A percentile compares a stretch with the other conserved stretches of the same genome.
Conservation (phyloP, 64 coral and sea anemone species). For the Montipora capricornis region DNA sequence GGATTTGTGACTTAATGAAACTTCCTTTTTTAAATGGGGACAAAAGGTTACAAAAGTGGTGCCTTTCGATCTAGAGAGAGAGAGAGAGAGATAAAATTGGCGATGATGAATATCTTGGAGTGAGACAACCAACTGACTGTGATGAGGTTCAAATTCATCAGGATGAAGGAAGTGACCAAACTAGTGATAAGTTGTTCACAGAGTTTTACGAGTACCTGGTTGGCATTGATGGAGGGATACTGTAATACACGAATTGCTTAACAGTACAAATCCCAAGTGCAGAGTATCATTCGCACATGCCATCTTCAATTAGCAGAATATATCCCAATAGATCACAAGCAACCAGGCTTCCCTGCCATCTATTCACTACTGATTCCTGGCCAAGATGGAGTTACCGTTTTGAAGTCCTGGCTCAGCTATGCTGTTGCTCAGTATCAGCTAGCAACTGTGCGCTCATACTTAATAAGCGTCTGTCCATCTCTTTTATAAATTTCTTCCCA, state of each 20-base stretch:
- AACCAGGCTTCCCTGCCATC: neutral
- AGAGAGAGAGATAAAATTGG: neutral
- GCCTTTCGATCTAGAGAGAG: constrained; percentile 4
- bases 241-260: neutral
- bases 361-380: neutral
- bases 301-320: neutral
- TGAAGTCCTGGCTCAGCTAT: no score
- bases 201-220: no score
- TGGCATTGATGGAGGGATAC: constrained; percentile 39
- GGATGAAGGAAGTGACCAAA: no score
- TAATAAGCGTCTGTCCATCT: no score
- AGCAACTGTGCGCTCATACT: no score
- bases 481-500: constrained; percentile 32
- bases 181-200: no score
- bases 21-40: neutral
- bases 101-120: no score
- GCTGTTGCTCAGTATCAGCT: no score
- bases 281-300: neutral
- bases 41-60: constrained; percentile 24
- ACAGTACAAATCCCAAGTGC: constrained; percentile 46
- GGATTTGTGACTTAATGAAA: neutral
- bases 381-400: neutral
- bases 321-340: no score
- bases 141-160: no score
- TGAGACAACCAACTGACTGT: no score